These are phyloP conservation scores for Ptychodera flava DNA, from an alignment of 35 echinoderm and acorn worm genomes.

Conservation along the genomic window DNA sequence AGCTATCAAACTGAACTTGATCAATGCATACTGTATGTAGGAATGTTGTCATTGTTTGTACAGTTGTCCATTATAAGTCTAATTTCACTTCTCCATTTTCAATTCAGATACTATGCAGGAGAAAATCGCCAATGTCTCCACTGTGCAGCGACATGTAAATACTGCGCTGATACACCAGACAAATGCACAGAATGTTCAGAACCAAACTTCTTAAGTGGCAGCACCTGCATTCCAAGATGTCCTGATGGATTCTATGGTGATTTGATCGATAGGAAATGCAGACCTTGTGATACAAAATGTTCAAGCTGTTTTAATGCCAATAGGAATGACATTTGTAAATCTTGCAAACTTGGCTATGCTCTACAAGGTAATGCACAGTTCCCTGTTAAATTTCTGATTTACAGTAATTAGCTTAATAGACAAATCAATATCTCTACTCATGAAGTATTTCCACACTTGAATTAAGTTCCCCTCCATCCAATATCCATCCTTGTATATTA, in stretches of 20 bases:
- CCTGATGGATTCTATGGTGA: conserved; percentile 62
- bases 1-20: too few species aligned
- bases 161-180: conserved; percentile 27
- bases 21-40: too few species aligned
- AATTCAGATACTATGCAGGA: conserved; percentile 36
- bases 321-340: conserved; percentile 43
- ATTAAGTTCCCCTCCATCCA: too few species aligned
- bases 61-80: too few species aligned
- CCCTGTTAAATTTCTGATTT: too few species aligned
- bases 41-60: too few species aligned
- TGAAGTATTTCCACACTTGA: too few species aligned
- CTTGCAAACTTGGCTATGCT: conserved; percentile 40
- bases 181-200: conserved; percentile 42
- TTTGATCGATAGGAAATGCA: conserved; percentile 21
- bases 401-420: too few species aligned
- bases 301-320: conserved; percentile 71
- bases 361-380: conserved; percentile 83
- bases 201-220: conserved; percentile 48
- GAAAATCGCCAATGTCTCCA: conserved; percentile 24
- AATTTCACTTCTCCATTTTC: too few species aligned
- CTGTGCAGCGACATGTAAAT: conserved; percentile 35
- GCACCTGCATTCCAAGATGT: conserved; percentile 33
- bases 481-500: too few species aligned
- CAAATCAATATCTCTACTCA: too few species aligned
- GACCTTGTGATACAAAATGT: conserved; percentile 43